A percentile compares a stretch with the other conserved stretches of the same genome.
These are phyloP conservation scores for Falco naumanni DNA, from an alignment of 2,797 vertebrate genomes.

Conservation along the genomic window DNA sequence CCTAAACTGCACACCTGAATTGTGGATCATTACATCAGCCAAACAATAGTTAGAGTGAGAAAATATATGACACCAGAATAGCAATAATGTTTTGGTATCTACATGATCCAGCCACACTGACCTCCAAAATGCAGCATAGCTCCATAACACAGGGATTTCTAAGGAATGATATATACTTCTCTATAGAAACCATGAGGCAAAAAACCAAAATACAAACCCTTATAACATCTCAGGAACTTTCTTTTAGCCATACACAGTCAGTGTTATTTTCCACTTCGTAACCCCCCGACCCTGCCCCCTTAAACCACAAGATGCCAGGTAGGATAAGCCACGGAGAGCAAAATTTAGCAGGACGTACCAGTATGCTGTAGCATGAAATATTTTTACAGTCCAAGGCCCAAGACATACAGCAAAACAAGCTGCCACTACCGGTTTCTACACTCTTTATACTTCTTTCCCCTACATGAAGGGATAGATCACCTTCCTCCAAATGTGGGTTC, in stretches of 20 bases:
- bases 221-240: not conserved
- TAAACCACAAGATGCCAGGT: not conserved
- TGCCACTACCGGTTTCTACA: not conserved
- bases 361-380: not conserved
- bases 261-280: not conserved
- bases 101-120: not conserved
- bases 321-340: not conserved
- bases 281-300: accelerated
- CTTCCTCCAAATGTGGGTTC: not conserved
- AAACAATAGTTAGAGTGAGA: not conserved
- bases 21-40: not conserved
- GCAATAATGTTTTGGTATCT: not conserved
- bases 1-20: not conserved
- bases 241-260: not conserved
- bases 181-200: not conserved
- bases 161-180: not conserved
- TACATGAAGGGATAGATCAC: not conserved
- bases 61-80: not conserved
- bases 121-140: not conserved
- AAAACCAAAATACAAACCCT: not conserved
- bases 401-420: not conserved
- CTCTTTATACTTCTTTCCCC: not conserved
- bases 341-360: not conserved
- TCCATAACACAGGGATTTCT: not conserved
- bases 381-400: not conserved